A percentile compares a stretch with the other conserved stretches of the same genome.
Evolutionary conservation across 2,888 invertebrate species (phyloP).

Genomic region (Lottia gigantea): DNA sequence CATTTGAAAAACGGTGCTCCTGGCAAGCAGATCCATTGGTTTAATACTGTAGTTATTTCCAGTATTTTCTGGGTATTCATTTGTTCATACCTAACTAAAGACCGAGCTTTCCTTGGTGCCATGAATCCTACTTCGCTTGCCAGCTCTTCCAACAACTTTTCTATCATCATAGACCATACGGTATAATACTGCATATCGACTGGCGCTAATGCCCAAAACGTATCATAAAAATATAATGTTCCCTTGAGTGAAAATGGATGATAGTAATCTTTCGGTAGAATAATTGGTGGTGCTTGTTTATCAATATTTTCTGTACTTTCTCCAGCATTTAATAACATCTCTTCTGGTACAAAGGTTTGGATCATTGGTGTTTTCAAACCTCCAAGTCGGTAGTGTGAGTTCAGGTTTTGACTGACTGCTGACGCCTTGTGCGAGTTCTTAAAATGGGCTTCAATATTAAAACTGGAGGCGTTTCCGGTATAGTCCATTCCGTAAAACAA

Average conservation of each 20-base stretch:
- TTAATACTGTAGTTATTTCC: neutral
- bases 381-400: neutral
- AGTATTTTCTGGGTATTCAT: neutral
- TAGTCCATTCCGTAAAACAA: neutral
- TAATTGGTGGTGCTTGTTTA: neutral
- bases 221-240: neutral
- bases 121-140: neutral
- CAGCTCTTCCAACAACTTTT: neutral
- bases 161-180: neutral
- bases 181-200: neutral
- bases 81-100: neutral
- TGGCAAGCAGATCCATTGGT: neutral
- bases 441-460: neutral
- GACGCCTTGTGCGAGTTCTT: neutral
- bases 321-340: neutral
- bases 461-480: neutral
- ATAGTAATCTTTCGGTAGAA: neutral
- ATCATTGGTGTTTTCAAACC: neutral
- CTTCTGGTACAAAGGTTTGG: neutral
- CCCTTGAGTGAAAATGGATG: conserved; percentile 1
- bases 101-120: neutral
- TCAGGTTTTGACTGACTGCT: neutral
- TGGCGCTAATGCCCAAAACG: conserved; percentile 1
- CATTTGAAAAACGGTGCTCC: neutral
- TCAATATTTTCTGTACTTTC: neutral